Evolutionary conservation across 2,113 vertebrate species (phyloP).

Genomic region (Pholis gunnellus): DNA sequence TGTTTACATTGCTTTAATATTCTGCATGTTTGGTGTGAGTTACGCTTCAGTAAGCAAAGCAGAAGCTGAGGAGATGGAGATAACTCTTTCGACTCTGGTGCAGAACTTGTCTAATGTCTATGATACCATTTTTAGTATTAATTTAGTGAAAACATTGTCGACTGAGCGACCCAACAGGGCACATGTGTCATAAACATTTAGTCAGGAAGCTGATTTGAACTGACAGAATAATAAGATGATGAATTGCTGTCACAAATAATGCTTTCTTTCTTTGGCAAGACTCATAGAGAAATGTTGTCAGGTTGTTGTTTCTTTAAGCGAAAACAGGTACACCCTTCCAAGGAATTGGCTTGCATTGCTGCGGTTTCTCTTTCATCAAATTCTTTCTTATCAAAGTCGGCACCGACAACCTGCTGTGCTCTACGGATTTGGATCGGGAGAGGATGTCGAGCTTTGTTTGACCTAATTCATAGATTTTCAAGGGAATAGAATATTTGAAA

Average conservation of each 20-base stretch:
- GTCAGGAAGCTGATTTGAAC: conserved; percentile 25
- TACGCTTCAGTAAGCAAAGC: not conserved
- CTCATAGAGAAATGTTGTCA: not conserved
- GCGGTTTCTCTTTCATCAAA: not conserved
- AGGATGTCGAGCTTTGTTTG: not conserved
- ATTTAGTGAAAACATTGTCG: not conserved
- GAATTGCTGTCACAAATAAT: not conserved
- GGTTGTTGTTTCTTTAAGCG: conserved; percentile 22
- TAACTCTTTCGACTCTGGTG: not conserved
- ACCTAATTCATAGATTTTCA: not conserved
- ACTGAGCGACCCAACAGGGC: not conserved
- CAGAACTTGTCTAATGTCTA: not conserved
- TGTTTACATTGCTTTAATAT: not conserved
- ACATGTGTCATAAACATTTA: not conserved
- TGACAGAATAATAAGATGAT: not conserved
- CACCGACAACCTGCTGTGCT: not conserved
- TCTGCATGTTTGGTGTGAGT: not conserved
- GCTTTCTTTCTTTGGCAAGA: conserved; percentile 10
- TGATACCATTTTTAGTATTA: not conserved
- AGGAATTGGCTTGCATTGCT: not conserved
- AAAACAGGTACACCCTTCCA: conserved; percentile 5
- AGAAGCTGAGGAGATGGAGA: not conserved
- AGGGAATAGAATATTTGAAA: not conserved
- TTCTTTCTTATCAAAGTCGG: not conserved
- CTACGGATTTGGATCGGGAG: not conserved